phyloP scores from a whole-genome alignment of 2,113 vertebrate species.

The Serilophus lunatus region DNA sequence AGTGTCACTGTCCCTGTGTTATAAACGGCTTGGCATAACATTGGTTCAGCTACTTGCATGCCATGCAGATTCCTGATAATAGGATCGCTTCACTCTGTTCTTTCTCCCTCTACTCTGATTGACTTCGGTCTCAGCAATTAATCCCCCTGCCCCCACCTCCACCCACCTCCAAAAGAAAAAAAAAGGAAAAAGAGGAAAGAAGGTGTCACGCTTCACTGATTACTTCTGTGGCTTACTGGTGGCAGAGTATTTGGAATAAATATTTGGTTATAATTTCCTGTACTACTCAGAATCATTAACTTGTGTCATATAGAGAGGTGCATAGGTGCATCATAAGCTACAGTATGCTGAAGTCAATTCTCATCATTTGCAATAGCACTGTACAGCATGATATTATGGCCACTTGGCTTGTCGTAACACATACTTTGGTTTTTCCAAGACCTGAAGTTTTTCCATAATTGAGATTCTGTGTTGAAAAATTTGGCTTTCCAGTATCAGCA shows the following conservation, averaged over 20 bases:
- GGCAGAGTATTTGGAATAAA: not conserved
- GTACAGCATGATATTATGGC: not conserved
- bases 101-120: not conserved
- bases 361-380: not conserved
- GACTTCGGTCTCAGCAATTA: not conserved
- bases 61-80: not conserved
- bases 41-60: not conserved
- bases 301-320: not conserved
- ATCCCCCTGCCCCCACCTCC: no score
- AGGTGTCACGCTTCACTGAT: not conserved
- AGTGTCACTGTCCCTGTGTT: not conserved
- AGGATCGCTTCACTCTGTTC: not conserved
- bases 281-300: not conserved
- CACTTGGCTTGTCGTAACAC: not conserved
- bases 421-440: not conserved
- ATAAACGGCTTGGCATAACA: not conserved
- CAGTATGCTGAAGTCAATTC: not conserved
- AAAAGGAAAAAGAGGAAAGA: not conserved
- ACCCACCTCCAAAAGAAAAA: fast-evolving
- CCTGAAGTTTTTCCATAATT: not conserved
- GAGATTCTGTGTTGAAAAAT: not conserved
- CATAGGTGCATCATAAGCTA: not conserved
- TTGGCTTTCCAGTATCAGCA: not conserved
- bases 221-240: not conserved
- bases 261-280: not conserved